Evolutionary conservation across 1,140 invertebrate species (phyloP), one percentile per base, ranked within the genome.

Genomic region (Laupala kohalensis): DNA sequence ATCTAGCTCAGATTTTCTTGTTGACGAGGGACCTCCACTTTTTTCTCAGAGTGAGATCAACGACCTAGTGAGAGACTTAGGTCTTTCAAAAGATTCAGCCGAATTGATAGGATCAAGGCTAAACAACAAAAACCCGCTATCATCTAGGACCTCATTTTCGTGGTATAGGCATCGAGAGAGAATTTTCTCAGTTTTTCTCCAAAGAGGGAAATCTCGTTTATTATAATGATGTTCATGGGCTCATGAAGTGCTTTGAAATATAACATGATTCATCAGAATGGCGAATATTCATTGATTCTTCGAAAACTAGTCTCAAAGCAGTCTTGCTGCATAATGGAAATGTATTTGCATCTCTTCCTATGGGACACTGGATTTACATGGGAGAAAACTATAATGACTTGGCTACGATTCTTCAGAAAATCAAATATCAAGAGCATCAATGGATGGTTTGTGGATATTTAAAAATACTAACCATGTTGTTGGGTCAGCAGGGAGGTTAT

Each of bases 171-270:
- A 27, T 24, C 73, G 74, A 67, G 72, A 71, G 66, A 66, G 65
- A 67, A 64, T 74, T 74, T 64, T 64, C 25, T 69, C 29, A 70
- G 69, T 69, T 69, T 69, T 69, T 69, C 67, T 69, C 2, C 64
- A 30, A 73, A 70, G 73, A 74, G 69, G 24, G 30, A 27, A 68
- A 74, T 25, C 65, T 74, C 15, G 74, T 75, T 2, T 74, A 69
- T 69, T 75, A 67, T 64, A 71, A 53, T 72, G 70, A 74, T 72
- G 67, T 73, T 69, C 68, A 23, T 73, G 69, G 72, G 29, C 64
- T 74, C 30, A 63, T 71, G 5, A 69, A 68, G 25, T 78, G 78
- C 69, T 76, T 80, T 62, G 78, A 80, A 69, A 29, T 69, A 69
- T 13, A 27, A 69, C 26, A 69, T 69, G 19, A 69, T 69, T 65